These are phyloP conservation scores for Uropetala carovei DNA, from an alignment of 2,888 invertebrate genomes.

Conservation along the genomic window DNA sequence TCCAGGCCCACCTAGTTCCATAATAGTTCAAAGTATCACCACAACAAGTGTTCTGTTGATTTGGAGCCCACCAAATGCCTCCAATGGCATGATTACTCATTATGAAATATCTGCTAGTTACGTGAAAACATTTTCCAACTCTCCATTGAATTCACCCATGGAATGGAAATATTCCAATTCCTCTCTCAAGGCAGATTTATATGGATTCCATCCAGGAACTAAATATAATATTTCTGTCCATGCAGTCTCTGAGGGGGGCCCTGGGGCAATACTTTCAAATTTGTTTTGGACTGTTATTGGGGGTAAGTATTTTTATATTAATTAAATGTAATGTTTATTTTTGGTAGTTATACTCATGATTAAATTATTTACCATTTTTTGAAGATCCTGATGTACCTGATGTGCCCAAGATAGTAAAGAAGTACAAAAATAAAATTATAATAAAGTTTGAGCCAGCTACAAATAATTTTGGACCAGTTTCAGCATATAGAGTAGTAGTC, in stretches of 20 bases:
- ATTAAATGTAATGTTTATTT: constrained; percentile 70
- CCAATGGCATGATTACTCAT: constrained; percentile 75
- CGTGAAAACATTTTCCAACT: constrained; percentile 69
- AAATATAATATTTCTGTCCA: constrained; percentile 85
- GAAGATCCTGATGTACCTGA: constrained; percentile 82
- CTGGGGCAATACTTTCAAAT: constrained; percentile 79
- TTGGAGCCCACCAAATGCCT: constrained; percentile 76
- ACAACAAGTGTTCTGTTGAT: constrained; percentile 79
- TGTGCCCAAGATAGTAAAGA: constrained; percentile 81
- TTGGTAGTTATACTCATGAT: not conserved
- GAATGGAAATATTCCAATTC: constrained; percentile 71
- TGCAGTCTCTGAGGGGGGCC: constrained; percentile 80
- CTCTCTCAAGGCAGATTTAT: constrained; percentile 73
- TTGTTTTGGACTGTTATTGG: constrained; percentile 85
- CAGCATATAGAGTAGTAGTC: constrained; percentile 85
- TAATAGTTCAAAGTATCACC: constrained; percentile 79
- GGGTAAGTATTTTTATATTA: constrained; percentile 71
- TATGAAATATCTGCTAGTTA: constrained; percentile 75
- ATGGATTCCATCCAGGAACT: constrained; percentile 83
- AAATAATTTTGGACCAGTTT: constrained; percentile 88
- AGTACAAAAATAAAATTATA: constrained; percentile 80
- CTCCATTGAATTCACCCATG: constrained; percentile 70
- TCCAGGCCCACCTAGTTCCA: constrained; percentile 83
- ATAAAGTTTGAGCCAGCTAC: constrained; percentile 82
- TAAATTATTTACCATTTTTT: constrained; percentile 68